These are phyloP conservation scores for Percopsis omiscomaycus DNA, from an alignment of 2,797 vertebrate genomes.

Conservation along the genomic window DNA sequence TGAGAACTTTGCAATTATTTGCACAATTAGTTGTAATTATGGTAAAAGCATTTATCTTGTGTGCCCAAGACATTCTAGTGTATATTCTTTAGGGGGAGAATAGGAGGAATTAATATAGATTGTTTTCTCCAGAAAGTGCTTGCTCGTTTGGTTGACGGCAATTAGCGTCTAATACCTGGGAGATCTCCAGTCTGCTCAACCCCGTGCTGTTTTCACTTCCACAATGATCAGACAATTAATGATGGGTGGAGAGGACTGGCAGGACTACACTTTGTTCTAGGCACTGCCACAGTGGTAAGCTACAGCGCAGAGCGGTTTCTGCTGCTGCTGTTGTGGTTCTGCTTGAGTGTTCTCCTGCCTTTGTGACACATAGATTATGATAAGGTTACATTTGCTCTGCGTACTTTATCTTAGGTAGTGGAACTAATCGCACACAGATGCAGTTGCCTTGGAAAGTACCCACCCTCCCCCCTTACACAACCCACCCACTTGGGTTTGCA, in stretches of 20 bases:
- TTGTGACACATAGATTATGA: conserved; percentile 60
- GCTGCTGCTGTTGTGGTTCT: conserved; percentile 37
- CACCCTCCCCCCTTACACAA: not conserved
- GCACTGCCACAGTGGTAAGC: conserved; percentile 42
- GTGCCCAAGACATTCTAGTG: conserved; percentile 62
- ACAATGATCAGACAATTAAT: conserved; percentile 71
- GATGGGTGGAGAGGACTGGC: conserved; percentile 64
- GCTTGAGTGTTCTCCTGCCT: conserved; percentile 45
- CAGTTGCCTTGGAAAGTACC: conserved; percentile 44
- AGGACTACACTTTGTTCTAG: conserved; percentile 39
- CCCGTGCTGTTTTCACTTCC: conserved; percentile 57
- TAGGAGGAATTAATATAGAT: conserved; percentile 73
- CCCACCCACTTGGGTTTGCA: conserved; percentile 37
- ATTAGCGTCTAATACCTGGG: conserved; percentile 77
- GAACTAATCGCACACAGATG: conserved; percentile 73
- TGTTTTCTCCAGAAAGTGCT: conserved; percentile 76
- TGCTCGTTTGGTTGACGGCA: conserved; percentile 76
- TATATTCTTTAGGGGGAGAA: conserved; percentile 67
- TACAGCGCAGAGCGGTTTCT: conserved; percentile 43
- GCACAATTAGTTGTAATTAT: conserved; percentile 80
- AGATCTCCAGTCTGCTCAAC: conserved; percentile 62
- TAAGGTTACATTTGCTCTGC: conserved; percentile 60
- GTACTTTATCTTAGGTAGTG: conserved; percentile 68
- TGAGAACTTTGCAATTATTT: conserved; percentile 77
- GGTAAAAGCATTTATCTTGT: conserved; percentile 76